Base-by-base conservation (phyloP, 2,113 vertebrate genomes). In the Cairina moschata region DNA sequence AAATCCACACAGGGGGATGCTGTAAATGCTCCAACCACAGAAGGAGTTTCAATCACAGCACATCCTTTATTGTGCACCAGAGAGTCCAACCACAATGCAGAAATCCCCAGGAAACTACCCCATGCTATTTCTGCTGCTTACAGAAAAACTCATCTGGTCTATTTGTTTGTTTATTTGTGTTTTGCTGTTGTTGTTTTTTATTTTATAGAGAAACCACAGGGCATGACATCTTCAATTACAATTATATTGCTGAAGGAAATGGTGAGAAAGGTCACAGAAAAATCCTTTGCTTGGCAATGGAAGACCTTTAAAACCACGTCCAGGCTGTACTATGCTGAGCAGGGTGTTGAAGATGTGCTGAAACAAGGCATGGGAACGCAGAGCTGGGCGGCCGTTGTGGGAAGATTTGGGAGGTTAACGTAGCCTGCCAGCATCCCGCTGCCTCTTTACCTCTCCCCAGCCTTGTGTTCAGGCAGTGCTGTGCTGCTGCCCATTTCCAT, bases 61-160 rank as follows among this genome's bases (percentile, higher is more conserved):
- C 62, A 87, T 78, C 91, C 86, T 91, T 93, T 97, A 89, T 79
- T 34, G 54, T 40, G 66, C 94, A 94, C 91, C 67, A 93, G 91
- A 94, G 95, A 89, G 82, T 92, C 91, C 91, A 89, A 85, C 95
- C 94, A 66, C 94, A 95, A n/a, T 23, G 86, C 89, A 96, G 95
- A 97, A 97, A 96, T 92, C 95, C 94, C 94, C 91, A 91, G 95
- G 95, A 97, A 95, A 95, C 91, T 17, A 76, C 95, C 81, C 95
- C 68, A 67, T 69, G 89, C 93, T 93, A 40, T 95, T 95, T 68
- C 91, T 97, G 71, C 77, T 89, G 89, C 94, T 96, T 54, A 84
- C 16, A 91, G 81, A 69, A 79, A 92, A 91, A 36, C 77, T 95
- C 93, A 48, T 97, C 89, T 89, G 89, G 2, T 78, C 69, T 92